These are phyloP conservation scores for Drosophila glabriapex DNA, from an alignment of 2,888 invertebrate genomes.

Conservation along the genomic window DNA sequence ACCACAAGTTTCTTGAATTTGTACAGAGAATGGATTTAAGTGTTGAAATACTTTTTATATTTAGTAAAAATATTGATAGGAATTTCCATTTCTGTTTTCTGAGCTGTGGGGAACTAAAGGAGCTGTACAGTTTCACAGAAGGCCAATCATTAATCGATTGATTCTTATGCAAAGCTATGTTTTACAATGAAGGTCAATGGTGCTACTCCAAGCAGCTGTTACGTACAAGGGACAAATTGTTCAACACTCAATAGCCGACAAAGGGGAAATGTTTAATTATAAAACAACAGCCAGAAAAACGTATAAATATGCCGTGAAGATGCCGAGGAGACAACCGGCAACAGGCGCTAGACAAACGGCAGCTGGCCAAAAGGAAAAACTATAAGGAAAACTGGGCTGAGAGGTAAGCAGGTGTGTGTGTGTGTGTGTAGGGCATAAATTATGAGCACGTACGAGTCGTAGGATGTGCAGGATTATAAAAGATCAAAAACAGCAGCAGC, in stretches of 20 bases:
- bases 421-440: conserved; percentile 54
- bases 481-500: conserved; percentile 49
- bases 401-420: conserved; percentile 48
- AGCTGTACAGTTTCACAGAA: neutral
- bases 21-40: neutral
- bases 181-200: neutral
- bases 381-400: conserved; percentile 31
- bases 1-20: neutral
- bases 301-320: conserved; percentile 10
- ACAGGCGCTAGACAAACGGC: conserved; percentile 39
- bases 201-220: conserved; percentile 41
- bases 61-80: neutral
- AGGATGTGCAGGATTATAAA: conserved; percentile 65
- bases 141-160: neutral
- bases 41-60: neutral
- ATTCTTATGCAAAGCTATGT: neutral
- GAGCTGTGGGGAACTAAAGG: neutral
- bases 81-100: neutral
- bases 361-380: conserved; percentile 60
- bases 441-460: conserved; percentile 69
- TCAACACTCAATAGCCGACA: conserved; percentile 30
- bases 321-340: conserved; percentile 31
- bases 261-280: conserved; percentile 51
- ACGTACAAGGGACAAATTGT: conserved; percentile 41
- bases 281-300: conserved; percentile 35